phyloP scores from a whole-genome alignment of 2,113 vertebrate genomes.

The Chaetodon auriga region DNA sequence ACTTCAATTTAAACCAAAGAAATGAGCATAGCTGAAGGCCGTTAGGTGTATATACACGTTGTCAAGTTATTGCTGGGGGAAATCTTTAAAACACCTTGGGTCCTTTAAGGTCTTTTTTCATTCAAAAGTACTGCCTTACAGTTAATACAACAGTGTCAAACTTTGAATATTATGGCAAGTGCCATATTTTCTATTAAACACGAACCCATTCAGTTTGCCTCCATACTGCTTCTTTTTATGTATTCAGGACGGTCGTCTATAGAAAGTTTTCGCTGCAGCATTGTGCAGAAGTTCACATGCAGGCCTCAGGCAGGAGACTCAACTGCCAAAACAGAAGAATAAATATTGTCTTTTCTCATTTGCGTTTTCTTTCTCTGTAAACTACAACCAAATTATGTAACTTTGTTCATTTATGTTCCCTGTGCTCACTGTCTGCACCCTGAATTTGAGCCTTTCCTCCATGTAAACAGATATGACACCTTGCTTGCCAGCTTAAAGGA shows the following conservation, averaged over 20 bases:
- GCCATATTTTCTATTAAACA: slow-evolving; percentile 60
- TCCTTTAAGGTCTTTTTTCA: slow-evolving; percentile 40
- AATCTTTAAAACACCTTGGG: slow-evolving; percentile 36
- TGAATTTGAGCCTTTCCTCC: not conserved
- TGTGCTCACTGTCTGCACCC: slow-evolving; percentile 10
- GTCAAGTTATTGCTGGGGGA: slow-evolving; percentile 28
- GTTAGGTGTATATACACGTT: slow-evolving; percentile 29
- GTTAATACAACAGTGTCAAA: slow-evolving; percentile 59
- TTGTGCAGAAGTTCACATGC: slow-evolving; percentile 29
- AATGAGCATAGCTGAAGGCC: slow-evolving; percentile 13
- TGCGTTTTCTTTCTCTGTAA: slow-evolving; percentile 44
- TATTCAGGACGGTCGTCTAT: slow-evolving; percentile 46
- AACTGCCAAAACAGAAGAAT: slow-evolving; percentile 52
- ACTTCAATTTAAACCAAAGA: slow-evolving; percentile 74
- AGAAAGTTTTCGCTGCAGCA: slow-evolving; percentile 38
- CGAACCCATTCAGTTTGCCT: slow-evolving; percentile 41
- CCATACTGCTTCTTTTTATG: slow-evolving; percentile 40
- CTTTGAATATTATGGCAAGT: slow-evolving; percentile 58
- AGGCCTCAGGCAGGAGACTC: slow-evolving; percentile 51
- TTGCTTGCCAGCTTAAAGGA: slow-evolving; percentile 13
- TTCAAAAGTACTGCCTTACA: slow-evolving; percentile 72
- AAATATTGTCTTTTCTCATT: slow-evolving; percentile 47
- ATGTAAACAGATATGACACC: slow-evolving; percentile 16
- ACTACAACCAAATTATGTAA: slow-evolving; percentile 49
- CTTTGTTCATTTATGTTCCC: slow-evolving; percentile 56